These are phyloP conservation scores for Labroides dimidiatus DNA, from an alignment of 2,797 vertebrate genomes.

Conservation along the genomic window DNA sequence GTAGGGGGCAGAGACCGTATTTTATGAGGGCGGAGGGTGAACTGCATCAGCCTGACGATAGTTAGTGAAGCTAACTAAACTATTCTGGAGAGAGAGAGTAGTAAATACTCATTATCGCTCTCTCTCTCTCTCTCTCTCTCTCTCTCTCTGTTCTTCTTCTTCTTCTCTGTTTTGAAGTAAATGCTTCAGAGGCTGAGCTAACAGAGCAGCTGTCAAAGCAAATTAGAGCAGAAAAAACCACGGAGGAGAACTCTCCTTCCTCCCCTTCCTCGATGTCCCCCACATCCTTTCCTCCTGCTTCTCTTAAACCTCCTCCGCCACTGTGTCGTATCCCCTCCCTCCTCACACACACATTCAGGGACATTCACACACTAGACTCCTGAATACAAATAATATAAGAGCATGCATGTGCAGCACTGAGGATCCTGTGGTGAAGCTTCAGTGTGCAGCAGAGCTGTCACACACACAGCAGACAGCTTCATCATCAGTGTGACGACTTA, in stretches of 20 bases:
- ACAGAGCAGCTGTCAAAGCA: slow-evolving; percentile 61
- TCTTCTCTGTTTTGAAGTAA: background rate
- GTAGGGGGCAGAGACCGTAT: background rate
- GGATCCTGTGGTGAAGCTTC: background rate
- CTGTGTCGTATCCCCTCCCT: slow-evolving; percentile 11
- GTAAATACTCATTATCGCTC: slow-evolving; percentile 20
- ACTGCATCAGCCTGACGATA: background rate
- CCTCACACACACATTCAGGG: background rate
- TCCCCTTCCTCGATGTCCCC: slow-evolving; percentile 14
- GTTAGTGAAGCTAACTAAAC: slow-evolving; percentile 31
- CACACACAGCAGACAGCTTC: background rate
- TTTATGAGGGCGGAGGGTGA: slow-evolving; percentile 2
- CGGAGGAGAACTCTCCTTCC: slow-evolving; percentile 25
- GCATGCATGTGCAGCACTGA: slow-evolving; percentile 8
- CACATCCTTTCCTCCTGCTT: slow-evolving; percentile 10
- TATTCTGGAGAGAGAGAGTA: slow-evolving; percentile 14
- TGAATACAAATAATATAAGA: slow-evolving; percentile 17
- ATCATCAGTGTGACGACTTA: background rate
- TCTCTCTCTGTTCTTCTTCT: no score
- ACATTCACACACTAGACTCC: slow-evolving; percentile 1
- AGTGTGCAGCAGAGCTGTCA: background rate
- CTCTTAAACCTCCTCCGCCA: slow-evolving; percentile 12
- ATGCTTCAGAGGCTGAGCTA: slow-evolving; percentile 46
- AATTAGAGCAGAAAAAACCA: slow-evolving; percentile 61
- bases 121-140: no score